These are phyloP conservation scores for Prionailurus viverrinus DNA, from an alignment of 2,113 vertebrate genomes.

Conservation along the genomic window DNA sequence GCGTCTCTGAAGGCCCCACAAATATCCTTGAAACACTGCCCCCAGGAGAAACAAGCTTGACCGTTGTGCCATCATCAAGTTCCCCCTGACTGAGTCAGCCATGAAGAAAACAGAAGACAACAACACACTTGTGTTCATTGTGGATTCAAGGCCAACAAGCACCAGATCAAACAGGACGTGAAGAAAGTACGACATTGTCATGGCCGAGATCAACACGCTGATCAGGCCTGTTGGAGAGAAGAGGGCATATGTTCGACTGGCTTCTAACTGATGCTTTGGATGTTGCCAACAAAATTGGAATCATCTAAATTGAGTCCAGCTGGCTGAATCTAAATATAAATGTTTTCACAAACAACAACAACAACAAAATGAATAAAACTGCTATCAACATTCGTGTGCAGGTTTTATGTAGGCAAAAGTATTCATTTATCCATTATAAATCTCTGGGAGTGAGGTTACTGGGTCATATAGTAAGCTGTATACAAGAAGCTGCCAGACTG, in stretches of 20 bases:
- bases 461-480: neutral
- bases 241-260: neutral
- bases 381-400: neutral
- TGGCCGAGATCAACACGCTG: neutral
- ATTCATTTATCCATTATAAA: conserved; percentile 10
- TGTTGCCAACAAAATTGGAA: too few relatives aligned
- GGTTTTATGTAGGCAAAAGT: neutral
- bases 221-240: neutral
- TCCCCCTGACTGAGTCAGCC: neutral
- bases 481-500: neutral
- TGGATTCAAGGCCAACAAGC: neutral
- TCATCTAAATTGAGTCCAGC: neutral
- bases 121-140: neutral
- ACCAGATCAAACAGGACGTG: neutral
- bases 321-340: neutral
- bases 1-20: neutral
- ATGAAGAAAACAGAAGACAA: neutral
- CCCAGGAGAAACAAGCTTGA: neutral
- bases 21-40: neutral
- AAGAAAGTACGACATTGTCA: neutral
- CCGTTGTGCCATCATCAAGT: neutral
- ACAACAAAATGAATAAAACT: neutral
- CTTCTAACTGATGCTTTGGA: too few relatives aligned
- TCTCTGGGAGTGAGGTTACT: neutral
- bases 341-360: neutral